Percentiles rank a stretch among this genome's conserved stretches.
These are phyloP conservation scores for Euglossa dilemma DNA, from an alignment of 1,140 invertebrate genomes.

Conservation along the genomic window DNA sequence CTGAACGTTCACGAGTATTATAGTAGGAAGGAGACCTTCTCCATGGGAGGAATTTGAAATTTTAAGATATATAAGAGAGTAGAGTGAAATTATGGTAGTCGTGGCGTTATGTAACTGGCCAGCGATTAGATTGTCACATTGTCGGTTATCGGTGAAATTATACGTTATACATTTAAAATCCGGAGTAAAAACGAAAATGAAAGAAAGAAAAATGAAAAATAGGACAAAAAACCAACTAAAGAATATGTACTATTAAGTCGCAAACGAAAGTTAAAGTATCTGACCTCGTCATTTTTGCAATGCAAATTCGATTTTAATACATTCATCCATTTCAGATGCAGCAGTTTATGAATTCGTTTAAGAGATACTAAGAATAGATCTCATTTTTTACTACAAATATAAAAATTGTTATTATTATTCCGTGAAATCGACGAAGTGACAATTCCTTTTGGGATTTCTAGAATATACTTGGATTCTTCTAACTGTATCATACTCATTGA, in stretches of 20 bases:
- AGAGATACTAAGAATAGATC: neutral
- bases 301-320: neutral
- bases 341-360: neutral
- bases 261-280: neutral
- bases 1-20: too few species aligned
- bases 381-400: neutral
- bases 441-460: neutral
- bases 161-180: neutral
- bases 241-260: neutral
- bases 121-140: neutral
- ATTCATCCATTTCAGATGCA: neutral
- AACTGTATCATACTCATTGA: neutral
- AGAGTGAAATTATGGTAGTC: neutral
- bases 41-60: neutral
- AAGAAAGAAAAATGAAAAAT: neutral
- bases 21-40: neutral
- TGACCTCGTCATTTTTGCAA: neutral
- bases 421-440: neutral
- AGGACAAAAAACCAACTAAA: neutral
- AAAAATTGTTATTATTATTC: neutral
- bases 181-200: neutral
- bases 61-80: too few species aligned
- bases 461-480: neutral
- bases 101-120: neutral
- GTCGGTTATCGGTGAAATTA: neutral